A percentile compares a stretch with the other conserved stretches of the same genome.
phyloP scores from a whole-genome alignment of 92 coral and sea anemone genomes.

The Virgularia gustaviana region DNA sequence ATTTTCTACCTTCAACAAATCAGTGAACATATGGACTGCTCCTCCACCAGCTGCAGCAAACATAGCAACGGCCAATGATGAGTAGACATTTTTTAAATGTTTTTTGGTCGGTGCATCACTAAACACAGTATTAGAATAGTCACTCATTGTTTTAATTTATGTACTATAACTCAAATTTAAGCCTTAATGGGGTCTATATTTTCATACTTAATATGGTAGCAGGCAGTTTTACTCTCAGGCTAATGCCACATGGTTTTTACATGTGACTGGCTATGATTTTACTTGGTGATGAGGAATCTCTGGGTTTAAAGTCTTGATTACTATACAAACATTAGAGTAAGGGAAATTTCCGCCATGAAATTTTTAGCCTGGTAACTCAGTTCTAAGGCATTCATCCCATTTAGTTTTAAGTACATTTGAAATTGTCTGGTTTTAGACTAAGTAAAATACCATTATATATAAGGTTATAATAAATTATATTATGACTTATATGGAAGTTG shows the following conservation, averaged over 20 bases:
- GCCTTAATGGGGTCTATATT: too few relatives aligned
- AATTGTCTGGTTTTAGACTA: too few relatives aligned
- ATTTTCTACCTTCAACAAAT: constrained; percentile 77
- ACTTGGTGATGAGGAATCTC: background rate
- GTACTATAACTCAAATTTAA: background rate
- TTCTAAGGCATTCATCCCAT: too few relatives aligned
- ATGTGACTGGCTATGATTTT: background rate
- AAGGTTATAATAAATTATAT: too few relatives aligned
- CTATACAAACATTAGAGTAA: background rate
- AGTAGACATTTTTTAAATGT: constrained; percentile 87
- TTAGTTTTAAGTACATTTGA: too few relatives aligned
- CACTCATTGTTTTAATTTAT: background rate
- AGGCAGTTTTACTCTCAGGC: too few relatives aligned
- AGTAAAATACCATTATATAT: too few relatives aligned
- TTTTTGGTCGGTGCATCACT: constrained; percentile 75
- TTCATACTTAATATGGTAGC: too few relatives aligned
- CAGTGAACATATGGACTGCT: constrained; percentile 80
- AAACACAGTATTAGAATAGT: background rate
- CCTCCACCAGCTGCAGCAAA: constrained; percentile 79
- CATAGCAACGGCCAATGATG: constrained; percentile 71
- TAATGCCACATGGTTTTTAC: too few relatives aligned
- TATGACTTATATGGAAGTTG: too few relatives aligned
- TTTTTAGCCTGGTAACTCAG: too few relatives aligned
- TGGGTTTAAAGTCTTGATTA: background rate
- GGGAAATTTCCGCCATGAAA: too few relatives aligned